Percentiles rank a stretch among this genome's conserved stretches.
Evolutionary conservation across 2,888 invertebrate genomes (phyloP).

Genomic region (Clunio marinus): DNA sequence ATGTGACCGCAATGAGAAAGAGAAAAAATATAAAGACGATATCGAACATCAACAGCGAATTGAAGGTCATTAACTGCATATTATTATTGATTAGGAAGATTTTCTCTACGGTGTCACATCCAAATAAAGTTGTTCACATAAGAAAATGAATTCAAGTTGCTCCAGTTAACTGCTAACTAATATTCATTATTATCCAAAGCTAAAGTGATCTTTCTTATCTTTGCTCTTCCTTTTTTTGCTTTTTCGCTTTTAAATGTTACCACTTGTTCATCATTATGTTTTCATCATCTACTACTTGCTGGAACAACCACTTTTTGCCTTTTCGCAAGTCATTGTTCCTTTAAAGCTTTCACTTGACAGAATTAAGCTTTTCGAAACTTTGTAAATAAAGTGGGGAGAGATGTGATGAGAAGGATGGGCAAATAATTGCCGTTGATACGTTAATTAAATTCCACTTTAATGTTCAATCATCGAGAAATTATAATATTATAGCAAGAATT

Average conservation of each 20-base stretch:
- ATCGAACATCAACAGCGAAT: slow-evolving; percentile 84
- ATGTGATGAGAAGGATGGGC: not conserved
- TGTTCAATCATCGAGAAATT: not conserved
- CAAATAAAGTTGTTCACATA: too few species aligned
- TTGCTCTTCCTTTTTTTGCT: not conserved
- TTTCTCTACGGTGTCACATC: not conserved
- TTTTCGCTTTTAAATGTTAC: not conserved
- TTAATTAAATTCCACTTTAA: not conserved
- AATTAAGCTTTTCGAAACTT: slow-evolving; percentile 12
- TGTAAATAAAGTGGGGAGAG: not conserved
- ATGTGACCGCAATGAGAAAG: slow-evolving; percentile 77
- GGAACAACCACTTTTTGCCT: not conserved
- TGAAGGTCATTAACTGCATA: slow-evolving; percentile 81
- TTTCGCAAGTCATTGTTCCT: slow-evolving; percentile 4
- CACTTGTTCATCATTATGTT: slow-evolving; percentile 12
- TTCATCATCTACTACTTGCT: slow-evolving; percentile 5
- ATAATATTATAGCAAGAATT: not conserved
- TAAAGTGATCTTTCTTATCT: not conserved
- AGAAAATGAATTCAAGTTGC: not conserved
- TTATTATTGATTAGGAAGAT: slow-evolving; percentile 38
- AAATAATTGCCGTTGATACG: not conserved
- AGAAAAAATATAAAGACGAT: slow-evolving; percentile 82
- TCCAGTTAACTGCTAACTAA: slow-evolving; percentile 3
- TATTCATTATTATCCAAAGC: not conserved
- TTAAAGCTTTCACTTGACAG: not conserved